Base-by-base conservation (phyloP, 1,140 invertebrate genomes). In the Luehdorfia chinensis region DNA sequence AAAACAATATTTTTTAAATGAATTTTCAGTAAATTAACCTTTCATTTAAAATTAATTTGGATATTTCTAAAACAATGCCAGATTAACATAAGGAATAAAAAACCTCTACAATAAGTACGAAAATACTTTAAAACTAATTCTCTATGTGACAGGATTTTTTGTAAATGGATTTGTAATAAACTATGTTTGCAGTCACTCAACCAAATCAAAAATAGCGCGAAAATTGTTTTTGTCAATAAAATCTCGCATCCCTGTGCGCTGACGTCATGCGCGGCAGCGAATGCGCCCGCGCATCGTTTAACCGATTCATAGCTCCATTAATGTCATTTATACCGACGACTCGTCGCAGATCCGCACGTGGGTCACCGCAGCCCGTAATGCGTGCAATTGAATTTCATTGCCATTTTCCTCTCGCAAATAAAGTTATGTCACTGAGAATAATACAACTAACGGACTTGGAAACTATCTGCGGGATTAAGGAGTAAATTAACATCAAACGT, bases 381-480 rank as follows among this genome's bases (percentile, higher is more conserved):
- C 43, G 57, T 71, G 65, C 78, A 84, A 84, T 80, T 84, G 79
- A 65, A 78, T 78, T 75, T 84, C 75, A 84, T 84, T 84, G 76
- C 66, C 76, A 78, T 80, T 78, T 76, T 77, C 76, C 79, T 78
- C 62, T 62, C 51, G 67, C 67, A 71, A 79, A 79, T 60, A 67
- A 59, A 69, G 54, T 77, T 81, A 77, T 69, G 58, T 72, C 60
- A 61, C 56, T 50, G 48, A 16, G 28, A 41, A 19, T 47, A 47
- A 52, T 27, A 52, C 30, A 31, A 44, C 28, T 50, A 50, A 43
- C 39, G 15, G 34, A 44, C 36, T 21, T 31, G 1, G 18, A 2
- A 21, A 11, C 19, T 2, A 13, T 14, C 4, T 6, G 31, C 4
- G 14, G 31, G 12, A n/a, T 4, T 11, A 21, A 15, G 16, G 18